Base-by-base conservation (phyloP, 2,888 invertebrate species). In the Fragum whitleyi region DNA sequence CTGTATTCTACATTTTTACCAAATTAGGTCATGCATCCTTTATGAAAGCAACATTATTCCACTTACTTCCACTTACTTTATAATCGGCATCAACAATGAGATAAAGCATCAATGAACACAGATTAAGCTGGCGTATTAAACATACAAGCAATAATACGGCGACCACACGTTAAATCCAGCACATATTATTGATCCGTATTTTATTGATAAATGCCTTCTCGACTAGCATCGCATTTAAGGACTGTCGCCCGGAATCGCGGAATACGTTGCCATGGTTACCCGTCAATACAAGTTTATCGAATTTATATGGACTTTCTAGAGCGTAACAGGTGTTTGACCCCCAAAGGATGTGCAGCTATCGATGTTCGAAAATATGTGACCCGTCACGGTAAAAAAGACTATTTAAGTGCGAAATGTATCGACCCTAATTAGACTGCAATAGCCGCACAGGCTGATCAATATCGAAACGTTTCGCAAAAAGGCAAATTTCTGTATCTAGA, bases 191-290 rank as follows among this genome's bases (percentile, higher is more conserved):
- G 69, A 69, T 69, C 69, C 26, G 26, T 14, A 70, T n/a, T 36
- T n/a, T 57, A 70, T 70, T 55, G 55, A 70, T 42, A 42, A 65
- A 42, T 39, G 23, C 36, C 55, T 28, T 26, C 47, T 47, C 14
- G 32, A 59, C 42, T 42, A 42, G 14, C 61, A 21, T 26, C 42
- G 42, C 59, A 61, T 42, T 47, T 57, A 19, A 59, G 61, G 47
- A 69, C 39, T 72, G 72, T 72, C 72, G 47, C n/a, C 39, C 59
- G 42, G 59, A 72, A 36, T 59, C 59, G 72, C 39, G 6, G 36
- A 72, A 70, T 21, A 39, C 42, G 72, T 72, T 72, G 16, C 61
- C 59, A 72, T 72, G 47, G 72, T 2, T 32, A 72, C 72, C 23
- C 65, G 42, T 3, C 65, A 36, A 65, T 32, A 65, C 65, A 65